Evolutionary conservation across 2,888 invertebrate genomes (phyloP), one percentile per base, ranked within the genome.

Genomic region (Mythimna lalbum): DNA sequence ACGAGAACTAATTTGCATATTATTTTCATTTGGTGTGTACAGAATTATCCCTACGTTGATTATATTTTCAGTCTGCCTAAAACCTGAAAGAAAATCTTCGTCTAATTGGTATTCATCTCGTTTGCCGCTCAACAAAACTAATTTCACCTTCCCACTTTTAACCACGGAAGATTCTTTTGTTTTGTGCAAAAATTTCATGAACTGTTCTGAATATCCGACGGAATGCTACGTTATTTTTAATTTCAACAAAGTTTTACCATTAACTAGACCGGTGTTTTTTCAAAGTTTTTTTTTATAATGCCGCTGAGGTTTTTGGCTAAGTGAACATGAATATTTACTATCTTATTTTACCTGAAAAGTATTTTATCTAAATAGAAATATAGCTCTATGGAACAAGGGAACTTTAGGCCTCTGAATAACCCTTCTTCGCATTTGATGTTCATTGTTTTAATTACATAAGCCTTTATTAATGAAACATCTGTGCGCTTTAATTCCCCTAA

Each of bases 171-270:
- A 60, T 67, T 56, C 52, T n/a, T 69, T 74, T 74, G 52, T 78
- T 63, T 69, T 67, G 36, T n/a, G 36, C 50, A 10, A 57, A 73
- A 66, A 77, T 47, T 66, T 72, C 63, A 66, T 57, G 43, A 64
- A 69, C 52, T 43, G 49, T 62, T 64, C 62, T 59, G 47, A 33
- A 63, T 63, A 55, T 39, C 10, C 17, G 50, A 19, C 21, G 39
- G 50, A 67, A 64, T 59, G 43, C 53, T 47, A n/a, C 61, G 50
- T 70, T 67, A 63, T 70, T 79, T 82, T 82, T 79, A 61, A 75
- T 79, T 63, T 63, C 14, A 23, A 63, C 43, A 60, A 82, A 69
- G 47, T 82, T 82, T 65, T 53, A 21, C 49, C 23, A 55, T 63
- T 78, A 67, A 56, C 55, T 63, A 39, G 57, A 33, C 49, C 47